Conservation (phyloP, 2,888 invertebrate genomes). For the Protodeltote pygarga region DNA sequence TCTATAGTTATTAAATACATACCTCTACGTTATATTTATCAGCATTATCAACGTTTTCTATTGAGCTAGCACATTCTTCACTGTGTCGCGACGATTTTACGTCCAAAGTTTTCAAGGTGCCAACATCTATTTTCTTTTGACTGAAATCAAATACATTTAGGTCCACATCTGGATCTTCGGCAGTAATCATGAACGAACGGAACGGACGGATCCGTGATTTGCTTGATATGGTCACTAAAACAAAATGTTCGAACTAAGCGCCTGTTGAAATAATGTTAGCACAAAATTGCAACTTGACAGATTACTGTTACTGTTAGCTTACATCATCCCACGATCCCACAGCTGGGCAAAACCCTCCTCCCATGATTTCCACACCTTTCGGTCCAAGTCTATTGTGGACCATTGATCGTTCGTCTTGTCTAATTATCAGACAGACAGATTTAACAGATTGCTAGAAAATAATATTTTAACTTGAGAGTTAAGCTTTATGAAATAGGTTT, state of each 20-base stretch:
- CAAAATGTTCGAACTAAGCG: background rate
- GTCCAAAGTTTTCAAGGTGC: constrained; percentile 73
- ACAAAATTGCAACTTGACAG: constrained; percentile 1
- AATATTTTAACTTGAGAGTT: no score
- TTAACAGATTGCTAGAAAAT: no score
- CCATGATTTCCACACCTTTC: no score
- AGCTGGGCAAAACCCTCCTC: no score
- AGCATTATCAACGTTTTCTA: constrained; percentile 76
- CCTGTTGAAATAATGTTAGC: constrained; percentile 13
- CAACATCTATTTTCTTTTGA: constrained; percentile 63
- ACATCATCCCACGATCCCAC: no score
- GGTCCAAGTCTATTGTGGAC: no score
- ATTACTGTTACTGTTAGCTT: no score
- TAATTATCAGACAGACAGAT: no score
- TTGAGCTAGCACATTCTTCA: constrained; percentile 72
- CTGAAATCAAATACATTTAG: constrained; percentile 57
- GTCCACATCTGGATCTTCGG: constrained; percentile 75
- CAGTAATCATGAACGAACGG: constrained; percentile 80
- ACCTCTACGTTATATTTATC: constrained; percentile 72
- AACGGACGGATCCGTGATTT: no score
- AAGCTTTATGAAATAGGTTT: no score
- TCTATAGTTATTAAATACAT: constrained; percentile 7
- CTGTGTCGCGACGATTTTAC: constrained; percentile 70
- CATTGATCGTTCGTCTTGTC: no score
- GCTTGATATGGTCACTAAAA: constrained; percentile 68